Base-by-base conservation (phyloP, 2,888 invertebrate genomes). In the Mylabris sibirica region DNA sequence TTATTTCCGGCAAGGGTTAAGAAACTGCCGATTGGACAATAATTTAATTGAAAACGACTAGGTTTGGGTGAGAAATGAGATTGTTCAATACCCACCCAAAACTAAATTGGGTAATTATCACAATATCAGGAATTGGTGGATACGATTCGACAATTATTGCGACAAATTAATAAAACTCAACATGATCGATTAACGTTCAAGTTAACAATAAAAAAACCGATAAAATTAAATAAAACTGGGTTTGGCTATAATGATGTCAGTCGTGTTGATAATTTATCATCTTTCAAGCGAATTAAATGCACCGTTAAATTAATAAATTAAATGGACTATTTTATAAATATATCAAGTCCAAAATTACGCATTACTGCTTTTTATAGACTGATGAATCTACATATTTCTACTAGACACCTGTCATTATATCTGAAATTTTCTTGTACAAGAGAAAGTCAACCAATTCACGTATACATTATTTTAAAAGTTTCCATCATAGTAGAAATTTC, bases 1-100 rank as follows among this genome's bases (percentile, higher is more conserved):
- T 57, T 22, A 57, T 57, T 57, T 57, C 24, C 57, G 57, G 57
- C 57, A 57, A 57, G 57, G 57, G 57, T 57, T 57, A 57, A 57
- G 57, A 57, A 57, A 57, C 24, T 57, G 57, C 57, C 24, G 57
- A 57, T 22, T 57, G 57, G 57, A 57, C 57, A 57, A 57, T 57
- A 57, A 57, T 57, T 57, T 57, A 24, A 57, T 57, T 57, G 57
- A 22, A 14, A 57, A 12, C 24, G 57, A 24, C 17, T 44, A 44
- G 44, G 17, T 44, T 44, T 4, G 12, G 57, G 24, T 3, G 24
- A 20, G 12, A 57, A 57, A 24, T 1, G 57, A 14, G 24, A 57
- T 57, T 41, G 62, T 62, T 62, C 62, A 44, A 62, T 41, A 11
- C n/a, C 22, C n/a, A n/a, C 22, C 14, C 24, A 17, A 38, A 57